A percentile compares a stretch with the other conserved stretches of the same genome.
These are phyloP conservation scores for Andrena flavipes DNA, from an alignment of 2,888 invertebrate genomes.

Conservation along the genomic window DNA sequence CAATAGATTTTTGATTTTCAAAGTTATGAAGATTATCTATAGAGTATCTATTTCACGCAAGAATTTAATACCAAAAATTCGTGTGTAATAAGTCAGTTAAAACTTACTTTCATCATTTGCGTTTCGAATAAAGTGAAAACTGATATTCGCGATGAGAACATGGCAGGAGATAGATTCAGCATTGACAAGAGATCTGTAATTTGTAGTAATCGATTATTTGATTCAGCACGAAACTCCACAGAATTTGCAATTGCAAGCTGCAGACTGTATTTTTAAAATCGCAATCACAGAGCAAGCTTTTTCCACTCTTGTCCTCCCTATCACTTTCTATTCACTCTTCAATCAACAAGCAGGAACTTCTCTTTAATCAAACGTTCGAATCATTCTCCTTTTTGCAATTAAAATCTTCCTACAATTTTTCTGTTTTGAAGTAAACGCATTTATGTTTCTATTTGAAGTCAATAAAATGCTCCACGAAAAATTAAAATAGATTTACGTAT, in stretches of 20 bases:
- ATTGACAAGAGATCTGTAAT: conserved; percentile 13
- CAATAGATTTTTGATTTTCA: neutral
- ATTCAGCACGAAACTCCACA: neutral
- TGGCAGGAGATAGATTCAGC: neutral
- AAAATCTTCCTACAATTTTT: neutral
- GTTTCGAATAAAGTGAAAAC: neutral
- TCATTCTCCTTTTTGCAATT: conserved; percentile 13
- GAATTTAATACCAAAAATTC: conserved; percentile 5
- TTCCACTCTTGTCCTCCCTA: neutral
- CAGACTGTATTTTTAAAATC: neutral
- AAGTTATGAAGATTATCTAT: neutral
- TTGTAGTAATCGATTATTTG: neutral
- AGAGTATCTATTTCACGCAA: neutral
- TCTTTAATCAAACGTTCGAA: conserved; percentile 26
- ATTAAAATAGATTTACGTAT: too few species aligned
- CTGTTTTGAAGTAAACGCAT: neutral
- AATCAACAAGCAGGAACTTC: neutral
- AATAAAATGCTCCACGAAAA: neutral
- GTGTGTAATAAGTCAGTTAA: neutral
- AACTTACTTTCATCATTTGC: neutral
- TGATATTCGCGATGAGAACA: neutral
- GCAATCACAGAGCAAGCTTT: conserved; percentile 29
- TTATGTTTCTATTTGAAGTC: neutral
- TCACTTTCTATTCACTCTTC: neutral
- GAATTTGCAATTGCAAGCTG: neutral